These are phyloP conservation scores for Macrophya alboannulata DNA, from an alignment of 2,888 invertebrate species.

Conservation along the genomic window DNA sequence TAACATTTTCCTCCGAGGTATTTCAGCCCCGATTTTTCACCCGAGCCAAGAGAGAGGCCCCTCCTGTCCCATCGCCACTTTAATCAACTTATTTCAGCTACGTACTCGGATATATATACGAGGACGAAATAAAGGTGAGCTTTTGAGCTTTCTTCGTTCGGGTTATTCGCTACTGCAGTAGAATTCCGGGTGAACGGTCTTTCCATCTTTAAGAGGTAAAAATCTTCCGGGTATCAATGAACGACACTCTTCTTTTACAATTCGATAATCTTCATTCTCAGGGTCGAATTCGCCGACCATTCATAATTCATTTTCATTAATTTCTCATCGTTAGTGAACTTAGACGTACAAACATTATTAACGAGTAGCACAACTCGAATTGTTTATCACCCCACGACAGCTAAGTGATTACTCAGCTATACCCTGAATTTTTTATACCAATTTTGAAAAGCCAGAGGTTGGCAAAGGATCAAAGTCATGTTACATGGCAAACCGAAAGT, in stretches of 20 bases:
- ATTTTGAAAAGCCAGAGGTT: background rate
- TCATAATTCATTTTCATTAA: background rate
- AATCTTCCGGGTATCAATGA: conserved; percentile 1
- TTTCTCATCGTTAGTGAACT: background rate
- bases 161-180: background rate
- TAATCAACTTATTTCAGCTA: conserved; percentile 41
- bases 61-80: conserved; percentile 44
- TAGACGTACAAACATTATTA: background rate
- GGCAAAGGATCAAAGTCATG: conserved; percentile 16
- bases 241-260: background rate
- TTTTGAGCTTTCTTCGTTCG: conserved; percentile 11
- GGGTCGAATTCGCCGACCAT: background rate
- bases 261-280: background rate
- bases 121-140: conserved; percentile 46
- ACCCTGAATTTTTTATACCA: background rate
- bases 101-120: conserved; percentile 36
- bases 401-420: background rate
- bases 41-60: conserved; percentile 11
- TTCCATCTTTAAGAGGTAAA: conserved; percentile 14
- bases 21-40: conserved; percentile 35
- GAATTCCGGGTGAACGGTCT: background rate
- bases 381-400: background rate
- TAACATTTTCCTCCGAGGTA: conserved; percentile 36
- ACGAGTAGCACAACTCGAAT: background rate
- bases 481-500: background rate